Base-by-base conservation (phyloP, 2,113 vertebrate species). In the Erythrocebus patas region DNA sequence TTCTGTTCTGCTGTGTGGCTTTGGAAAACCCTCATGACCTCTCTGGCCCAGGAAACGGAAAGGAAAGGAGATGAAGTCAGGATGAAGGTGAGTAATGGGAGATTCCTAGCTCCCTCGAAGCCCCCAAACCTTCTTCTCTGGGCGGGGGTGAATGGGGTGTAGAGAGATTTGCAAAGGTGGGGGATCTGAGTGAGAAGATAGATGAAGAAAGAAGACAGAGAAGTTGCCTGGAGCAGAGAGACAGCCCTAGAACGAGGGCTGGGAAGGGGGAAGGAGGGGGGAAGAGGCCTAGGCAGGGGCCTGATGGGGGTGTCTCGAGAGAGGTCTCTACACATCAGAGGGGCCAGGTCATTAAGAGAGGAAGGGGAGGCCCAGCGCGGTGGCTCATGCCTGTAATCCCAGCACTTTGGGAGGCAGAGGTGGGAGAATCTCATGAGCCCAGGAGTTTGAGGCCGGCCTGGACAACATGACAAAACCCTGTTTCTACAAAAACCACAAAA, bases 1-100 rank as follows among this genome's bases (percentile, higher is more conserved):
- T n/a, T 95, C 88, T 91, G 16, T 85, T 89, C 68, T 82, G 94
- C 93, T 72, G 43, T 97, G 88, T 96, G 84, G 93, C 40, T 68
- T 88, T 64, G 89, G 87, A 73, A 91, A 75, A 45, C 18, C 70
- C 25, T 38, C 35, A 11, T 64, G 91, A 93, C 45, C 45, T 94
- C 76, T 82, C 91, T 75, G 95, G 79, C n/a, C 78, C 81, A 68
- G 76, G 83, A 95, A 35, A 64, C 45, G 66, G 22, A 66, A 94
- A 80, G 52, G 38, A 89, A 38, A 83, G 78, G 57, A 76, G n/a
- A 81, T 43, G 91, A 95, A 10, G 20, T 64, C 87, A n/a, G 73
- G 73, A 94, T 43, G 23, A 64, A 94, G 89, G 97, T 93, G 73
- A 97, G 96, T 95, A 87, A 22, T 25, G 25, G 27, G 75, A 72